These are phyloP conservation scores for Lasioglossum vierecki DNA, from an alignment of 2,888 invertebrate species.

Conservation along the genomic window DNA sequence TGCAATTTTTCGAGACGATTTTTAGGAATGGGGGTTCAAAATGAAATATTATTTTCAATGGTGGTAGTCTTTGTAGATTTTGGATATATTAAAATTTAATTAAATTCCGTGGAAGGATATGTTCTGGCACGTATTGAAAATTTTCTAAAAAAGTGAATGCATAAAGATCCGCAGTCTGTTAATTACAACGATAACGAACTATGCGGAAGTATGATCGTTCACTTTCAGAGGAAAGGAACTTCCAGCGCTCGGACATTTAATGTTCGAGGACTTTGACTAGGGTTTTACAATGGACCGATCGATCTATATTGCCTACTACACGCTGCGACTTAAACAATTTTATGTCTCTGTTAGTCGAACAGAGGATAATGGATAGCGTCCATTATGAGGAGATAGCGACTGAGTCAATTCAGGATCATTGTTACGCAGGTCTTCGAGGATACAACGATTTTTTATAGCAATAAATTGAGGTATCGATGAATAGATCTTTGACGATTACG, in stretches of 20 bases:
- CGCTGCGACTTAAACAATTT: conserved; percentile 69
- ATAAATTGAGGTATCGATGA: not conserved
- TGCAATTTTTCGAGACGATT: no score
- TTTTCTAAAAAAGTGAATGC: fast-evolving
- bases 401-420: not conserved
- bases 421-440: not conserved
- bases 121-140: no score
- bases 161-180: not conserved
- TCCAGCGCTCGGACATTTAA: conserved; percentile 61
- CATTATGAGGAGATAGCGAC: conserved; percentile 19
- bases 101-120: no score
- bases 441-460: not conserved
- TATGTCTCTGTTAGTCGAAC: conserved; percentile 50
- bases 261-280: conserved; percentile 65
- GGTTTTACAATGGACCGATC: conserved; percentile 67
- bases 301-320: conserved; percentile 77
- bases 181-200: conserved; percentile 8
- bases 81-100: no score
- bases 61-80: no score
- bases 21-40: no score
- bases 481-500: not conserved
- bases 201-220: conserved; percentile 18
- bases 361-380: no score
- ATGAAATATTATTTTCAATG: no score
- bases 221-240: conserved; percentile 48